These are phyloP conservation scores for Cydia fagiglandana DNA, from an alignment of 1,140 invertebrate species.

Conservation along the genomic window DNA sequence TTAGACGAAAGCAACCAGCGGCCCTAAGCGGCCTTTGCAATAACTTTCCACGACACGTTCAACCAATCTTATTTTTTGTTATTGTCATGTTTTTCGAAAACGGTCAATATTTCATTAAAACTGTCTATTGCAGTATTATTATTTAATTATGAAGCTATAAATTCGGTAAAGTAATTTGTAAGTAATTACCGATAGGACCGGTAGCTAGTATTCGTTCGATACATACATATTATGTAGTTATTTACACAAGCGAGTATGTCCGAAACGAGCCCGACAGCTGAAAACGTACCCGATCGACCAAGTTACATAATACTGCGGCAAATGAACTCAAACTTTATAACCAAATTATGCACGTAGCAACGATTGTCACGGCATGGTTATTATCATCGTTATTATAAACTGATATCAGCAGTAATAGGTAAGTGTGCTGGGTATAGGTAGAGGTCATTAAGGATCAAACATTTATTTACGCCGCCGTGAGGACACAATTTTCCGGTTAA, in stretches of 20 bases:
- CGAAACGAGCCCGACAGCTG: slow-evolving; percentile 13
- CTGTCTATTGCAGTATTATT: too few relatives aligned
- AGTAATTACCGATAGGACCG: background rate
- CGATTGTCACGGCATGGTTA: background rate
- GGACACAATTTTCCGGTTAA: slow-evolving; percentile 49
- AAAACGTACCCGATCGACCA: slow-evolving; percentile 22
- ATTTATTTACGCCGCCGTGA: slow-evolving; percentile 1
- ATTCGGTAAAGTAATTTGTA: too few relatives aligned
- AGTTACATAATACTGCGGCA: slow-evolving; percentile 65
- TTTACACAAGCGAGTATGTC: slow-evolving; percentile 4
- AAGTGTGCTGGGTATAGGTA: slow-evolving; percentile 26
- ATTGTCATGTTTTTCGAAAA: too few relatives aligned
- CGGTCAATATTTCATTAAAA: too few relatives aligned
- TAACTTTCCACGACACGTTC: too few relatives aligned
- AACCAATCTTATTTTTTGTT: background rate
- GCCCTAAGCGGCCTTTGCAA: too few relatives aligned
- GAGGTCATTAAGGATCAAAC: background rate
- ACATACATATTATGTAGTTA: background rate
- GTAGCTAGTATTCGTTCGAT: slow-evolving; percentile 7
- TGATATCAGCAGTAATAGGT: background rate
- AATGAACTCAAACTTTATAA: slow-evolving; percentile 39
- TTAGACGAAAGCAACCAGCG: too few relatives aligned
- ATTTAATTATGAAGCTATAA: too few relatives aligned
- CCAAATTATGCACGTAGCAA: background rate
- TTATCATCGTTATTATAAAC: background rate